Evolutionary conservation across 2,888 invertebrate species (phyloP).

Genomic region (Phengaris alcon): DNA sequence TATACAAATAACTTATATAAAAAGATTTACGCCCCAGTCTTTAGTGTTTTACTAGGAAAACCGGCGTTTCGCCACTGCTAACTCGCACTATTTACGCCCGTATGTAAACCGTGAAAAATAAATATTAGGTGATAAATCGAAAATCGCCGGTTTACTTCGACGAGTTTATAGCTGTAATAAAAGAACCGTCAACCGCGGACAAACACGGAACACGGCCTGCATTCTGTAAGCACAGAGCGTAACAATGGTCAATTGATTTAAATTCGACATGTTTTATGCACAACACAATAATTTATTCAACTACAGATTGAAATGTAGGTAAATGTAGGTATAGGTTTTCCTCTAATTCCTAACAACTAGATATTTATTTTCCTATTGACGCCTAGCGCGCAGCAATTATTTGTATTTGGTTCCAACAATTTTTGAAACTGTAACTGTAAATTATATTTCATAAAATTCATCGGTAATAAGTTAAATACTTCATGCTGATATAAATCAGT

Average conservation of each 20-base stretch:
- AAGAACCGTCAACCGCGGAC: conserved; percentile 72
- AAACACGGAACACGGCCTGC: conserved; percentile 64
- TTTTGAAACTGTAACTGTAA: too few relatives aligned
- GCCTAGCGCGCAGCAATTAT: neutral
- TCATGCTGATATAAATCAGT: neutral
- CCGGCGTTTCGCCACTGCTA: conserved; percentile 46
- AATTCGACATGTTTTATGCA: conserved; percentile 54
- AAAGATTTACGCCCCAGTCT: conserved; percentile 32
- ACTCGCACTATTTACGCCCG: conserved; percentile 55
- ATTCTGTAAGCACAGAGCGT: conserved; percentile 58
- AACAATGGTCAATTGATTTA: conserved; percentile 55
- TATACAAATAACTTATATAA: conserved; percentile 42
- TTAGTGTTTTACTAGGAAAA: conserved; percentile 20
- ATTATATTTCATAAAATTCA: neutral
- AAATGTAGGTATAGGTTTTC: too few relatives aligned
- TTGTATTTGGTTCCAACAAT: neutral
- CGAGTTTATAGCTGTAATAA: conserved; percentile 74
- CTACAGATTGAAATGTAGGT: conserved; percentile 31
- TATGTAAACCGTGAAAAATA: conserved; percentile 72
- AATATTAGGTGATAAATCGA: conserved; percentile 73
- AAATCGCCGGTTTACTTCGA: conserved; percentile 67
- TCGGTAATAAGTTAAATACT: neutral
- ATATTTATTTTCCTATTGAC: neutral
- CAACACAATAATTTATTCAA: conserved; percentile 44
- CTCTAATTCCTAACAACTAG: neutral